Evolutionary conservation across 2,113 vertebrate species (phyloP), one percentile per base, ranked within the genome.

Genomic region (Epinephelus cyanopodus): DNA sequence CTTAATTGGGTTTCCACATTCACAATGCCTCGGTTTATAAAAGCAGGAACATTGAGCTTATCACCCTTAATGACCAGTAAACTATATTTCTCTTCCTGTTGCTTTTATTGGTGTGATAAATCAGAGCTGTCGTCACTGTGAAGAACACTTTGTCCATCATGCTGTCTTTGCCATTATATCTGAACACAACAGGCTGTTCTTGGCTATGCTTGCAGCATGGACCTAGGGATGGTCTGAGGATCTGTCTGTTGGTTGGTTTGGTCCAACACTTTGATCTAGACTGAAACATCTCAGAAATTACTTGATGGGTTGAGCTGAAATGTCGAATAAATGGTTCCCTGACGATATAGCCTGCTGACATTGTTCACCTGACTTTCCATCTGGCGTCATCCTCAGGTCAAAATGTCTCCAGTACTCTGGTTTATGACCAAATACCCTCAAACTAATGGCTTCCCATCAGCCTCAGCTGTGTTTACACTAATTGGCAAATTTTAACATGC

Each of bases 31-130:
- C 23, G 15, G 65, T 65, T 71, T 73, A 65, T 74, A 70, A 80
- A 65, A 70, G 48, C 37, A 74, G 23, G n/a, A 33, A 37, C 21
- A 7, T 18, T 48, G 5, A 5, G 29, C n/a, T 87, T 63, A 77
- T 89, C 58, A 72, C 6, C 48, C 39, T 63, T 83, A 39, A 69
- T 33, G 62, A 82, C 57, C 23, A 65, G 21, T 57, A 27, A 73
- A 67, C 25, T 61, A 14, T 29, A 57, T 71, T 72, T n/a, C 5
- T 45, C n/a, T 70, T 81, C 47, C 66, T 76, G 70, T 60, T 77
- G 53, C 27, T 61, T 69, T 85, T 69, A 82, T 81, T 84, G 52
- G 21, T 82, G 27, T 48, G 48, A 81, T 82, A 76, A 81, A 82
- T 87, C 48, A 48, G 14, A 18, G 18, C 25, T 76, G 63, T 63